These are phyloP conservation scores for Cantharis rustica DNA, from an alignment of 2,888 invertebrate genomes.

Conservation along the genomic window DNA sequence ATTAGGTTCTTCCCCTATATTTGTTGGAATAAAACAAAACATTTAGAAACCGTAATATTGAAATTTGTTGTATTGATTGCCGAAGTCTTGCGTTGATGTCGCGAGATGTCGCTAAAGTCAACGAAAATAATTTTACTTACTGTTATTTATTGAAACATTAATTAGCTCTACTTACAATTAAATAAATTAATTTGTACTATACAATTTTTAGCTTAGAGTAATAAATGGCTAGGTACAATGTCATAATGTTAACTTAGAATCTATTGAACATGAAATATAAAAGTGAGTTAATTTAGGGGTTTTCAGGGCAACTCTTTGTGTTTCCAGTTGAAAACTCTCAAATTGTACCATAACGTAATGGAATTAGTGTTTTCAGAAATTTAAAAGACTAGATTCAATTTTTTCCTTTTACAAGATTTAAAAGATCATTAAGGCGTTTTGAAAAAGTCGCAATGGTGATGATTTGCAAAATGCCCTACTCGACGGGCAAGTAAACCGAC, in stretches of 20 bases:
- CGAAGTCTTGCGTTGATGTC: not conserved
- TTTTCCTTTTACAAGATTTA: constrained; percentile 31
- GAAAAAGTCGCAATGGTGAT: constrained; percentile 73
- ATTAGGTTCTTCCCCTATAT: not conserved
- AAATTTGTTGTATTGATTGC: not conserved
- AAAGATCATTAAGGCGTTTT: constrained; percentile 71
- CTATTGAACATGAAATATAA: not conserved
- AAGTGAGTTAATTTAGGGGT: not conserved
- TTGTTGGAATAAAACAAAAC: not conserved
- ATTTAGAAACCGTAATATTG: not conserved
- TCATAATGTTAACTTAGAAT: no score
- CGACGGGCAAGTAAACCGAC: constrained; percentile 74
- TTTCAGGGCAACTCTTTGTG: not conserved
- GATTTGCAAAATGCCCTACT: constrained; percentile 72
- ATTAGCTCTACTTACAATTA: not conserved
- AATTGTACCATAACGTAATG: not conserved
- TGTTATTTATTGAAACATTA: not conserved
- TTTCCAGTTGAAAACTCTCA: not conserved
- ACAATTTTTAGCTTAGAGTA: not conserved
- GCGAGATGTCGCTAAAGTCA: not conserved
- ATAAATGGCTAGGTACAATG: not conserved
- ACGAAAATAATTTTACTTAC: not conserved
- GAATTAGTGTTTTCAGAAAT: not conserved
- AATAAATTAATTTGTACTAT: not conserved
- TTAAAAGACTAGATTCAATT: not conserved